phyloP scores from a whole-genome alignment of 1,140 invertebrate genomes.

The Centruroides sculpturatus region DNA sequence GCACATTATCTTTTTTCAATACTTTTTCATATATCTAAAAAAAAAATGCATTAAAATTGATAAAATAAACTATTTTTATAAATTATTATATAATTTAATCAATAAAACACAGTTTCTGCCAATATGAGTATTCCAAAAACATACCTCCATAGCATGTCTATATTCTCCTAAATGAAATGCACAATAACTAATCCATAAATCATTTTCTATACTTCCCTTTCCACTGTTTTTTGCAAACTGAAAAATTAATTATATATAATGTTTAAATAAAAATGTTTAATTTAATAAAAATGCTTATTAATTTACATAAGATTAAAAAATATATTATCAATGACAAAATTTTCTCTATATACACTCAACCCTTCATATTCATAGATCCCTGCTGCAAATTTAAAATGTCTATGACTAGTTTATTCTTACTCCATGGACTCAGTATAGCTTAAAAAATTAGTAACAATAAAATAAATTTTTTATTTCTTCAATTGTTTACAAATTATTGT shows the following conservation, averaged over 20 bases:
- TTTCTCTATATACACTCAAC: neutral
- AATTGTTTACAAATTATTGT: too few relatives aligned
- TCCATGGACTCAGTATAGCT: too few relatives aligned
- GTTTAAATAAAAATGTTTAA: too few relatives aligned
- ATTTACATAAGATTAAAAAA: too few relatives aligned
- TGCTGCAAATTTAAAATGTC: neutral
- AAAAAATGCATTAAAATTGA: neutral
- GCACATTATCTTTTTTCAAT: slow-evolving; percentile 24
- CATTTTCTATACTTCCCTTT: slow-evolving; percentile 43
- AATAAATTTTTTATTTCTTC: too few relatives aligned
- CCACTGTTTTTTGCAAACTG: slow-evolving; percentile 40
- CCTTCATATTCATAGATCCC: neutral
- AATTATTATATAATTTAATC: too few relatives aligned
- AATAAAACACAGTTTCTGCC: too few relatives aligned
- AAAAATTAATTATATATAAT: slow-evolving; percentile 6
- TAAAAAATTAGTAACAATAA: too few relatives aligned
- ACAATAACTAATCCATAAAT: slow-evolving; percentile 86
- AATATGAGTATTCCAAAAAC: too few relatives aligned
- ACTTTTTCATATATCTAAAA: slow-evolving; percentile 33
- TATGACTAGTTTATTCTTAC: too few relatives aligned
- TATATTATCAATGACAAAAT: neutral
- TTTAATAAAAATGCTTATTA: too few relatives aligned
- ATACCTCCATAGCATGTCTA: slow-evolving; percentile 60
- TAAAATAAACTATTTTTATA: too few relatives aligned
- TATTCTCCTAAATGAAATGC: slow-evolving; percentile 91